Evolutionary conservation across 2,888 invertebrate genomes (phyloP).

Genomic region (Strigamia crassipes): DNA sequence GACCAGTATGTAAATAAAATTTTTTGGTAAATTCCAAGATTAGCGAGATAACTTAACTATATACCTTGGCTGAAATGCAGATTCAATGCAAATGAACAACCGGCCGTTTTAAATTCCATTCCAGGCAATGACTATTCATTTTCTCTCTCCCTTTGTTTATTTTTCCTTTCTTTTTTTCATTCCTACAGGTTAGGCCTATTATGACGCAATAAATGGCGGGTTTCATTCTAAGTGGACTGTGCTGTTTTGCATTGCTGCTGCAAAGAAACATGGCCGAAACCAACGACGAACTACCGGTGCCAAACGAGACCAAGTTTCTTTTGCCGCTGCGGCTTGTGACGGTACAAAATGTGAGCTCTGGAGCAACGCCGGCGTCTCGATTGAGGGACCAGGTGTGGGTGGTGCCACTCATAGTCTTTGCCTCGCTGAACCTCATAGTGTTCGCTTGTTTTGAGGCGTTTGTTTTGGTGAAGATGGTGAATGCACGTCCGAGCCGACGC

Average conservation of each 20-base stretch:
- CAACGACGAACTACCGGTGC: neutral
- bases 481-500: constrained; percentile 76
- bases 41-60: neutral
- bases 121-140: neutral
- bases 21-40: neutral
- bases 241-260: neutral
- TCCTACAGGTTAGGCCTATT: neutral
- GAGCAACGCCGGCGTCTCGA: neutral
- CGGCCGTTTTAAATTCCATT: neutral
- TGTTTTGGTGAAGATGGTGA: constrained; percentile 77
- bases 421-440: constrained; percentile 80
- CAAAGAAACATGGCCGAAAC: neutral
- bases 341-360: neutral
- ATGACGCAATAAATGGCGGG: neutral
- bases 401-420: constrained; percentile 81
- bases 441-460: constrained; percentile 85
- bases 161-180: neutral
- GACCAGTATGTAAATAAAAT: neutral
- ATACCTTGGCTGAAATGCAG: neutral
- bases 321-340: neutral
- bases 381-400: constrained; percentile 76
- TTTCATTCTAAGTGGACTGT: neutral
- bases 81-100: neutral
- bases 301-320: neutral
- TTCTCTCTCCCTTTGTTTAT: too few species aligned